Evolutionary conservation across 2,113 vertebrate genomes (phyloP), one percentile per base, ranked within the genome.

Genomic region (Xiphophorus hellerii): DNA sequence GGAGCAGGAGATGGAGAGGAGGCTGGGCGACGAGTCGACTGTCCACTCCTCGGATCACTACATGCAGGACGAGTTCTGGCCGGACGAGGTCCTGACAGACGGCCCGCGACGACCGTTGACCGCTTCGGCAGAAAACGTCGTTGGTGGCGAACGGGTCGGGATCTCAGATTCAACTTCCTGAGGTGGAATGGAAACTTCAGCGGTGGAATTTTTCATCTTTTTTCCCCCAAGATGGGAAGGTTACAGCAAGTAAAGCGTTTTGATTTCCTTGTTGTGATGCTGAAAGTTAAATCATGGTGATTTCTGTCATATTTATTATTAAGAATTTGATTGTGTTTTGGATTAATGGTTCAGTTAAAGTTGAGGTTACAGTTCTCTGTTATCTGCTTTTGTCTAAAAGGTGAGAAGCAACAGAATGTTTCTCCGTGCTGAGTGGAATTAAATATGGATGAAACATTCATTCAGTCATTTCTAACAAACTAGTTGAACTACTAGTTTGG

Each of bases 1-100:
- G 96, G 98, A 99, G 66, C 80, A 73, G 25, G 87, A 94, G 31
- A 60, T 94, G 72, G 91, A 93, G 69, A 29, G 1, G 15, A 80
- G 31, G 4, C 70, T 85, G 48, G 62, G 76, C 1, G 30, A 70
- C 14, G 0, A 85, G 33, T 86, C 89, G 0, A 94, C 95, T 73
- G 80, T 88, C 54, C 89, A 67, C 35, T 91, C 94, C 61, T 96
- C 96, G 13, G 91, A 74, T 48, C 94, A 96, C 80, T 99, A 96
- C 90, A 95, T 99, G 97, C 94, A 97, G 10, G 98, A 99, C 84
- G 93, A 88, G 85, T 98, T 97, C 92, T 99, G 97, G 97, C 96
- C 96, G 0, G 85, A 93, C 8, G 95, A 95, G 54, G 84, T 95
- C 76, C 90, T 89, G 3, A 71, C 87, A 8, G 88, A 92, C 64